These are phyloP conservation scores for Macquaria ambigua DNA, from an alignment of 2,113 vertebrate species.

Conservation along the genomic window DNA sequence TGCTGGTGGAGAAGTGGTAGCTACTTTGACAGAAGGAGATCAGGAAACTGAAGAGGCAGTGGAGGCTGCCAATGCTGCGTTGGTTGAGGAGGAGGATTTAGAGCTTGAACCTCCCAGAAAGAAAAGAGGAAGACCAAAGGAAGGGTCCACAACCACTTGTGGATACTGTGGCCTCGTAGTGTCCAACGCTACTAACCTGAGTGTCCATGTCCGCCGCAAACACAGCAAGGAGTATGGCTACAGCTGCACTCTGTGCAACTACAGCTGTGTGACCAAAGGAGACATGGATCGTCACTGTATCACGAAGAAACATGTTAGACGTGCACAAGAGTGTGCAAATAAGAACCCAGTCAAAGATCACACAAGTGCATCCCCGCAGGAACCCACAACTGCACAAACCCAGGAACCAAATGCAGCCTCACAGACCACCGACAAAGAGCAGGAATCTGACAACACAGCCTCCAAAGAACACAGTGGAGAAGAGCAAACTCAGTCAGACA, in stretches of 20 bases:
- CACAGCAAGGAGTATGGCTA: slow-evolving; percentile 97
- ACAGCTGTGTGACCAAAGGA: slow-evolving; percentile 98
- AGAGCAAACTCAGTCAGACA: slow-evolving; percentile 58
- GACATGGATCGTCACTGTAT: slow-evolving; percentile 99
- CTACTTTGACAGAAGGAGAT: slow-evolving; percentile 10
- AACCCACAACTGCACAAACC: slow-evolving; percentile 26
- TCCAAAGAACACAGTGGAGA: slow-evolving; percentile 52
- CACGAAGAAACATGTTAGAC: slow-evolving; percentile 94
- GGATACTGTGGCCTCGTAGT: slow-evolving; percentile 94
- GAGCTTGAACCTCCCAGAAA: slow-evolving; percentile 72
- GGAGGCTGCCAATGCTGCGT: slow-evolving; percentile 34
- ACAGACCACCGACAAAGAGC: slow-evolving; percentile 22
- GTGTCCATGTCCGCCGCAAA: slow-evolving; percentile 94
- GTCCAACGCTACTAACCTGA: slow-evolving; percentile 95
- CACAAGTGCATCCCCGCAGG: slow-evolving; percentile 9
- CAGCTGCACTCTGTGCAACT: slow-evolving; percentile 94
- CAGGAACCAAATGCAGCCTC: slow-evolving; percentile 39
- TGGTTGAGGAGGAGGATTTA: slow-evolving; percentile 55
- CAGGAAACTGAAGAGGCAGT: slow-evolving; percentile 47
- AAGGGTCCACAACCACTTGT: slow-evolving; percentile 88
- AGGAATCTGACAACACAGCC: slow-evolving; percentile 53
- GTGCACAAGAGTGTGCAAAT: slow-evolving; percentile 85
- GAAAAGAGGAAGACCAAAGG: slow-evolving; percentile 90
- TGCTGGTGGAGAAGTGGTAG: neutral
- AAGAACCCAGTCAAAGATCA: slow-evolving; percentile 60